Conservation (phyloP, 2,113 vertebrate species). For the Lynx canadensis region DNA sequence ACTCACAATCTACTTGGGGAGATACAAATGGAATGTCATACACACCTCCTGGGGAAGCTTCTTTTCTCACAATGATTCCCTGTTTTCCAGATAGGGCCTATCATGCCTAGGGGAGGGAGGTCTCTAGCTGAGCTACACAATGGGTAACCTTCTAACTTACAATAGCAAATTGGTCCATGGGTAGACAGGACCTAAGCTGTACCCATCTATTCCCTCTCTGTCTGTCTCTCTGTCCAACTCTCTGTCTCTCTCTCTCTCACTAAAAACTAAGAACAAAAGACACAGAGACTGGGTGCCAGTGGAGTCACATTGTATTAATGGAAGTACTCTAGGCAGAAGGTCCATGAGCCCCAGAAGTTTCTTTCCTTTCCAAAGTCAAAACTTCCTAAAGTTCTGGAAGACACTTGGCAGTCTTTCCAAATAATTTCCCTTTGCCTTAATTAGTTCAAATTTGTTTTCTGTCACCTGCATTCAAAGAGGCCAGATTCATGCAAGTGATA, state of each 20-base stretch:
- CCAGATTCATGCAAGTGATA: not conserved
- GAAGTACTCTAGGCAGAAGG: not conserved
- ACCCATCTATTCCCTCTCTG: not conserved
- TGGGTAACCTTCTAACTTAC: not conserved
- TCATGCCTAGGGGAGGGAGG: not conserved
- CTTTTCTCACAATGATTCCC: not conserved
- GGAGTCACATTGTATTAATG: not conserved
- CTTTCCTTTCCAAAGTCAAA: not conserved
- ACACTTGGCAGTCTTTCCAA: not conserved
- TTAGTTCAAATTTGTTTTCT: not conserved
- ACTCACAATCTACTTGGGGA: not conserved
- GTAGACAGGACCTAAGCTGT: not conserved
- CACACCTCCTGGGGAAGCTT: not conserved
- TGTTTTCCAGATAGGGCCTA: not conserved
- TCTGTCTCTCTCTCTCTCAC: not conserved
- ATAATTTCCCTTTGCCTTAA: not conserved
- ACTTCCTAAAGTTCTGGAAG: not conserved
- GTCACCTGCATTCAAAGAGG: not conserved
- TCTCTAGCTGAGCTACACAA: not conserved
- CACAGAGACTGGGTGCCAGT: not conserved
- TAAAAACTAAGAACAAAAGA: slow-evolving; percentile 34
- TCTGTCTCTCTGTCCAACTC: not conserved
- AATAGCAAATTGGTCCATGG: not conserved
- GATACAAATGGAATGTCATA: not conserved
- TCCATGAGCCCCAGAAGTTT: not conserved